Evolutionary conservation across 2,113 vertebrate species (phyloP), one percentile per base, ranked within the genome.

Genomic region (Alethe castanea): DNA sequence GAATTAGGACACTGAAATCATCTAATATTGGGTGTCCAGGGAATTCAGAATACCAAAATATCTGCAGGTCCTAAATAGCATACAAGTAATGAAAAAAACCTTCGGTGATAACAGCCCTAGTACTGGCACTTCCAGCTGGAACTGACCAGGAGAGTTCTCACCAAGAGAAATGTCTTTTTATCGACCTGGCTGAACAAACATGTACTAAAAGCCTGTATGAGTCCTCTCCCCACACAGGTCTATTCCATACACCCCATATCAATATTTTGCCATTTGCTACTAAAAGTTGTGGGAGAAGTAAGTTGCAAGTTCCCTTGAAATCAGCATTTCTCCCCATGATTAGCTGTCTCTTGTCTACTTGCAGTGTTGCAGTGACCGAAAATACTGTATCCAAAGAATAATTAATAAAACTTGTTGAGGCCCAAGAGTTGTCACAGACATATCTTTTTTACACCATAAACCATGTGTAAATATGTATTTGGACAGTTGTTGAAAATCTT

Each of bases 391-490:
- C 67, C 44, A 95, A 95, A 96, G 94, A 95, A 91, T 72, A 86
- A 97, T 96, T 97, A 97, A 95, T 96, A 97, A 96, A 96, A 93
- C 40, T 94, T 91, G 6, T 84, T 93, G 94, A 86, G 85, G 71
- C 89, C 92, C 94, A 79, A 82, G 44, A 35, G 88, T 84, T 98
- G 87, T 92, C 92, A 96, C 61, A 74, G 95, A 91, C 71, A 97
- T 91, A 81, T 52, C 79, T 97, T 92, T 97, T 89, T 44, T 95
- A 96, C 91, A 89, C 81, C 74, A 95, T 93, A 96, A 97, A 98
- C 86, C 92, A 97, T 28, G 67, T 95, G 94, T 89, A 97, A 98
- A 97, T 95, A 97, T 88, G 61, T 87, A 92, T 97, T 97, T 97
- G 95, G 95, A 96, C 95, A 96, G 93, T 94, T 91, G 82, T 90